Evolutionary conservation across 2,113 vertebrate species (phyloP).

Genomic region (Nibea albiflora): DNA sequence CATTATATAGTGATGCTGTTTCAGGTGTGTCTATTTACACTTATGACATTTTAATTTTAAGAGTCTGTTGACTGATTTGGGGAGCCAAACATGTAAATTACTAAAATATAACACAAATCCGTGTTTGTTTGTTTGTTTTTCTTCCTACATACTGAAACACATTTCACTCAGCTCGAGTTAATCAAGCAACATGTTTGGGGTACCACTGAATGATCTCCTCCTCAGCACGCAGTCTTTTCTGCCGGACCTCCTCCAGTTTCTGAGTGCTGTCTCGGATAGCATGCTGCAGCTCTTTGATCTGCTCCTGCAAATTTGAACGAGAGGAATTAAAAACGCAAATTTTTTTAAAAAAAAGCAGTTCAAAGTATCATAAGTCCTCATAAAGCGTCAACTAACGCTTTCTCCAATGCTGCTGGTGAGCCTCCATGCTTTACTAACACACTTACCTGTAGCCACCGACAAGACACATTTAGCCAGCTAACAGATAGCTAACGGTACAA

Average conservation of each 20-base stretch:
- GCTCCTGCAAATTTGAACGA: slow-evolving; percentile 20
- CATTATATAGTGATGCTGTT: no score
- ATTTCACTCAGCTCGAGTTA: no score
- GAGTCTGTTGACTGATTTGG: neutral
- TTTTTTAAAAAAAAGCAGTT: neutral
- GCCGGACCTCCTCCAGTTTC: slow-evolving; percentile 21
- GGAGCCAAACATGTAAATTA: neutral
- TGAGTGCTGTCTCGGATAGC: slow-evolving; percentile 18
- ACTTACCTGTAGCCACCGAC: neutral
- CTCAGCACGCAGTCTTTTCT: slow-evolving; percentile 17
- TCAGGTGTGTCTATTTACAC: no score
- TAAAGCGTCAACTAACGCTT: neutral
- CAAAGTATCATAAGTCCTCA: neutral
- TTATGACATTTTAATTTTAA: no score
- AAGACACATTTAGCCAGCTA: neutral
- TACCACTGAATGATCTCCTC: slow-evolving; percentile 37
- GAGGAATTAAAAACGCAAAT: neutral
- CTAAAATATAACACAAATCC: no score
- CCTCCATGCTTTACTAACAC: no score
- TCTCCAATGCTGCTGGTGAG: neutral
- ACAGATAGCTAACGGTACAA: neutral
- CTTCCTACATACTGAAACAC: neutral
- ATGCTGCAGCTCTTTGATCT: neutral
- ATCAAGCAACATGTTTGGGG: neutral
- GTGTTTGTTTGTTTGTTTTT: no score